Evolutionary conservation across 2,797 vertebrate genomes (phyloP).

Genomic region (Phyllotis vaccarum): DNA sequence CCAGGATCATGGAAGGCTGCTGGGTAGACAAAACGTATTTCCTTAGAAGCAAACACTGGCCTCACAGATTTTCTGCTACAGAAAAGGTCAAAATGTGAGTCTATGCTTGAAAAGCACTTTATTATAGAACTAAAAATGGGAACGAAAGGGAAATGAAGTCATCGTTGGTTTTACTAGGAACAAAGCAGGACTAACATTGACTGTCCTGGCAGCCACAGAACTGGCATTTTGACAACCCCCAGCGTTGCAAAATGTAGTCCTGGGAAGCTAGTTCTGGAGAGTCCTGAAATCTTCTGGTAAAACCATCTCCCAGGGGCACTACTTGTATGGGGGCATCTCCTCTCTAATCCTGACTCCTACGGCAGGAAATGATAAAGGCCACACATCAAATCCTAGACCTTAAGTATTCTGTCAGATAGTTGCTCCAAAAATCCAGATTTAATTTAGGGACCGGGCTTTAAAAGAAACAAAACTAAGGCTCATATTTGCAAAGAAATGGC

Average conservation of each 20-base stretch:
- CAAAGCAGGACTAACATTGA: background rate
- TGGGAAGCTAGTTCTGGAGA: background rate
- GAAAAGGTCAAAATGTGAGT: constrained; percentile 36
- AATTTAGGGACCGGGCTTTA: background rate
- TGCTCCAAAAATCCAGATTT: background rate
- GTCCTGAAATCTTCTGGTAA: background rate
- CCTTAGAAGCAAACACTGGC: background rate
- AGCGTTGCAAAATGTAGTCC: background rate
- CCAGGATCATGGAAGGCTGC: background rate
- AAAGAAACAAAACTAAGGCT: background rate
- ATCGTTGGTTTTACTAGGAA: constrained; percentile 10
- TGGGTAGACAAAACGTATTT: background rate
- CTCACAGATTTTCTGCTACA: background rate
- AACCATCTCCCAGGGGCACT: background rate
- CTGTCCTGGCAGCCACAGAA: background rate
- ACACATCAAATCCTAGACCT: background rate
- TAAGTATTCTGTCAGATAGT: background rate
- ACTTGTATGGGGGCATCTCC: background rate
- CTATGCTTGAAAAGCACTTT: constrained; percentile 9
- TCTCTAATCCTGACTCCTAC: background rate
- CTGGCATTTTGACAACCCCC: background rate
- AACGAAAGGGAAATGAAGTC: constrained; percentile 5
- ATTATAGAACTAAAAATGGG: constrained; percentile 26
- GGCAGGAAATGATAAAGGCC: background rate
- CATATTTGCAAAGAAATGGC: background rate